A percentile compares a stretch with the other conserved stretches of the same genome.
Evolutionary conservation across 2,113 vertebrate genomes (phyloP).

Genomic region (Lasiurus borealis): DNA sequence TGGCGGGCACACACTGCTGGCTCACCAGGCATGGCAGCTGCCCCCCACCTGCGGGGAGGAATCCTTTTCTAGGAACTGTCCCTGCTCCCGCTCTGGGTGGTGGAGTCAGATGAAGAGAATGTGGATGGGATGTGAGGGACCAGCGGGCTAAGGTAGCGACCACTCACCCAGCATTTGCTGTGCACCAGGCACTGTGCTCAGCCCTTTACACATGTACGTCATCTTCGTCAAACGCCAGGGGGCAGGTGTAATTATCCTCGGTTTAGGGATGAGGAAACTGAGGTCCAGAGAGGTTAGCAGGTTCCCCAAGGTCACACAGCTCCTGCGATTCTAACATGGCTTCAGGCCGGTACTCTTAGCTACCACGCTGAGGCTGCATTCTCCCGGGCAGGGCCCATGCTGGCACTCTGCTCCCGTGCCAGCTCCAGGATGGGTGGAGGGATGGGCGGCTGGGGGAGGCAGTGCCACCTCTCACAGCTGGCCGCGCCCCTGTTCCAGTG

Average conservation of each 20-base stretch:
- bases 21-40: neutral
- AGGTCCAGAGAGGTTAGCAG: neutral
- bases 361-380: neutral
- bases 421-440: neutral
- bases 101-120: neutral
- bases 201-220: neutral
- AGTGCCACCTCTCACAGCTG: neutral
- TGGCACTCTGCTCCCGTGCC: neutral
- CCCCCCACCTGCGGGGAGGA: neutral
- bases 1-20: neutral
- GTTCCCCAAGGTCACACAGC: neutral
- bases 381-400: neutral
- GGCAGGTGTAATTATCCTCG: neutral
- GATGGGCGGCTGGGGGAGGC: neutral
- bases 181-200: neutral
- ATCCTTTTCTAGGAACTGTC: neutral
- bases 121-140: neutral
- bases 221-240: neutral
- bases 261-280: neutral
- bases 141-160: too few species aligned
- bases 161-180: too few species aligned
- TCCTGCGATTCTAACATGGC: neutral
- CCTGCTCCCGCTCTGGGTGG: neutral
- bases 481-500: constrained; percentile 82
- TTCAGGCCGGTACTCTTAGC: neutral